phyloP scores from a whole-genome alignment of 2,113 vertebrate genomes.

The Actenoides hombroni region DNA sequence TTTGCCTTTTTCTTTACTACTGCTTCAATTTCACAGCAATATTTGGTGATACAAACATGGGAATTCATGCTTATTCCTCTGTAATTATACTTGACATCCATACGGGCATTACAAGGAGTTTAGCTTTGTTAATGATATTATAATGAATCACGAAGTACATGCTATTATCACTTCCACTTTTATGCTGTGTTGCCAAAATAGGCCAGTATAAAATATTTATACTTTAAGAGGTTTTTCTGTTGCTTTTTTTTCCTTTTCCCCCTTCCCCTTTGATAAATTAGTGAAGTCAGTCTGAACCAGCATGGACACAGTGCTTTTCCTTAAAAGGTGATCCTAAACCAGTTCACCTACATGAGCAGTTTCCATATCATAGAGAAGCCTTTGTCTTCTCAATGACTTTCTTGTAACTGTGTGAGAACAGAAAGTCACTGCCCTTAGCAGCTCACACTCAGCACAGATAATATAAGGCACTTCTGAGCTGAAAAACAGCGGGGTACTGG shows the following conservation, averaged over 20 bases:
- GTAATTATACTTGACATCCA: conserved; percentile 43
- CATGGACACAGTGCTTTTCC: neutral
- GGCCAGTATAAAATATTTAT: conserved; percentile 49
- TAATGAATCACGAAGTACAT: conserved; percentile 19
- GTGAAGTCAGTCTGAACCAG: neutral
- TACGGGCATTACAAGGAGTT: neutral
- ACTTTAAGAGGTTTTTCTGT: neutral
- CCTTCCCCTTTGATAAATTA: neutral
- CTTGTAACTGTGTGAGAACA: neutral
- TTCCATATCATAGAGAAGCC: neutral
- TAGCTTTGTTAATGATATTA: conserved; percentile 17
- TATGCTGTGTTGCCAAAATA: conserved; percentile 37
- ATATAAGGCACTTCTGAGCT: neutral
- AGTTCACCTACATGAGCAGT: neutral
- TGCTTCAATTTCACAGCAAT: conserved; percentile 12
- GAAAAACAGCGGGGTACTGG: neutral
- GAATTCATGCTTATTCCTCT: conserved; percentile 23
- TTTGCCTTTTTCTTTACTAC: neutral
- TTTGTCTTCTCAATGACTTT: neutral
- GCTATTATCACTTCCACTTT: conserved; percentile 28
- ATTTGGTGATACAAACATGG: conserved; percentile 1
- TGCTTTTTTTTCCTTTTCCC: neutral
- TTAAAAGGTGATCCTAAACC: neutral
- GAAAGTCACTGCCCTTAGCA: neutral
- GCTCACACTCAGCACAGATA: neutral